Evolutionary conservation across 2,888 invertebrate genomes (phyloP).

Genomic region (Heliconius charithonia): DNA sequence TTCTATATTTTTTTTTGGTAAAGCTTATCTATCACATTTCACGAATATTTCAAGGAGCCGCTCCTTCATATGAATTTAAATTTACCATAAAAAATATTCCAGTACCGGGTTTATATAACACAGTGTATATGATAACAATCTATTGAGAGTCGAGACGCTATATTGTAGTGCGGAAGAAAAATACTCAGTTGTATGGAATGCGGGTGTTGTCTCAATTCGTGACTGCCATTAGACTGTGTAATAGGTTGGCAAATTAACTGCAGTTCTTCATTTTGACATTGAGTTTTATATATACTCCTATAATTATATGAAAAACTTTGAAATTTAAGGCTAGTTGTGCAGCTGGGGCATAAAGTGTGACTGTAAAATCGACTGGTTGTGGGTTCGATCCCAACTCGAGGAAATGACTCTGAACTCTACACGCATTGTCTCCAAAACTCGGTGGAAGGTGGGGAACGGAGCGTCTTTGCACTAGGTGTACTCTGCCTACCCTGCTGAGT

Average conservation of each 20-base stretch:
- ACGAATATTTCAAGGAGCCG: conserved; percentile 12
- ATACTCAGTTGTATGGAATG: conserved; percentile 48
- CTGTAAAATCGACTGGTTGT: too few species aligned
- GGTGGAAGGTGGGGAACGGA: too few species aligned
- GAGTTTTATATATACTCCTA: too few species aligned
- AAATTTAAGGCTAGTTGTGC: too few species aligned
- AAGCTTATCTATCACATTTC: too few species aligned
- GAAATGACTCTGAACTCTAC: too few species aligned
- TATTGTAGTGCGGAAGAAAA: conserved; percentile 46
- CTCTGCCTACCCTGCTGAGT: too few species aligned
- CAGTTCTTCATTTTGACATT: conserved; percentile 33
- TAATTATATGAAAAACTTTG: not conserved
- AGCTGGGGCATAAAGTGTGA: too few species aligned
- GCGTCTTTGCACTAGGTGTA: too few species aligned
- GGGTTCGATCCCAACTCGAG: too few species aligned
- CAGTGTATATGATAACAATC: conserved; percentile 29
- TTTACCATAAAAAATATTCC: conserved; percentile 18
- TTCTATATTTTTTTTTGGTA: too few species aligned
- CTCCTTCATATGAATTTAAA: conserved; percentile 30
- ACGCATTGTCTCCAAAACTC: too few species aligned
- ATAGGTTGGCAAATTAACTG: conserved; percentile 41
- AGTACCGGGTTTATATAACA: conserved; percentile 31
- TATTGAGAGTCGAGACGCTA: conserved; percentile 34
- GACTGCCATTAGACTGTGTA: conserved; percentile 49
- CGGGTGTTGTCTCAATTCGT: conserved; percentile 51